Percentiles rank a stretch among this genome's conserved stretches.
phyloP scores from a whole-genome alignment of 2,113 vertebrate genomes.

The Chlamydotis undulata region DNA sequence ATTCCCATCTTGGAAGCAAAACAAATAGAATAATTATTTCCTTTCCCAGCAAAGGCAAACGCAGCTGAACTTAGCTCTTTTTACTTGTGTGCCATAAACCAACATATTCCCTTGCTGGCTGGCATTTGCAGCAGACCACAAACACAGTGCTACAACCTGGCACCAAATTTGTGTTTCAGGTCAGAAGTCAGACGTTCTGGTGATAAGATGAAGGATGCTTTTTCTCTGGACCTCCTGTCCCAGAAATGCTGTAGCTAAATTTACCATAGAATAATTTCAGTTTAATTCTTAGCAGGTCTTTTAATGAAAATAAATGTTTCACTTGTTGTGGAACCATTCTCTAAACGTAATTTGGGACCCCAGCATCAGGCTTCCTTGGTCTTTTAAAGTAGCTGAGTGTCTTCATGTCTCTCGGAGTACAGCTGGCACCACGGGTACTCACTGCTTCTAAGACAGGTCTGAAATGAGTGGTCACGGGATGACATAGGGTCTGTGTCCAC shows the following conservation, averaged over 20 bases:
- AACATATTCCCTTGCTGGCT: background rate
- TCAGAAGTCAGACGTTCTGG: background rate
- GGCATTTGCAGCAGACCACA: constrained; percentile 14
- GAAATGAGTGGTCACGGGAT: background rate
- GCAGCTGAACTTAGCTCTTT: constrained; percentile 27
- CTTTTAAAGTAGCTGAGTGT: background rate
- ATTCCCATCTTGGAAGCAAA: constrained; percentile 38
- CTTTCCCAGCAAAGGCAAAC: constrained; percentile 46
- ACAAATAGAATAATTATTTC: constrained; percentile 44
- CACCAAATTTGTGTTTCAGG: background rate
- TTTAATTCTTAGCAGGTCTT: background rate
- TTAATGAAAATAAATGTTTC: background rate
- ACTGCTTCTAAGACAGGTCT: background rate
- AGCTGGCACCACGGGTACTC: fast-evolving
- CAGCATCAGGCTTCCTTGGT: background rate
- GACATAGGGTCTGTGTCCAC: background rate
- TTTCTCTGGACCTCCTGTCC: background rate
- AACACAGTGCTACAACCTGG: background rate
- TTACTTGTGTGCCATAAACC: background rate
- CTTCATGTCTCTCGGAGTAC: background rate
- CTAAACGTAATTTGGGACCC: background rate
- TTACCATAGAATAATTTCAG: background rate
- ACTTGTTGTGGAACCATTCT: background rate
- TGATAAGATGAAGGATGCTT: background rate
- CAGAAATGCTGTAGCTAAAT: background rate